Conservation (phyloP, 2,797 vertebrate species). For the Antrozous pallidus region DNA sequence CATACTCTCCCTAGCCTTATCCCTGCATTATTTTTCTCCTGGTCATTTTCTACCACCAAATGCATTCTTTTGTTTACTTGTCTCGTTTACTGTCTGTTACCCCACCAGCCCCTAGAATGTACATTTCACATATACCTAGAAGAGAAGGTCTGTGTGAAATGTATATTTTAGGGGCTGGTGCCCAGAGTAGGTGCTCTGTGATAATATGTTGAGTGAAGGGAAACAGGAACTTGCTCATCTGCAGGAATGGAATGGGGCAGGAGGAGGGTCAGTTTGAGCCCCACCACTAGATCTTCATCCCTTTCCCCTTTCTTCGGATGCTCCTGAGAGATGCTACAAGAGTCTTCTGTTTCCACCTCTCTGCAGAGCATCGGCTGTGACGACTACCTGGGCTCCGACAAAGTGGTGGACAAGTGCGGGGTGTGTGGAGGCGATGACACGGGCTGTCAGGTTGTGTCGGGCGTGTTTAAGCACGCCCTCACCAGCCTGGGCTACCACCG, state of each 20-base stretch:
- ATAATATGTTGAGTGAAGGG: neutral
- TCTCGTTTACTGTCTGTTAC: neutral
- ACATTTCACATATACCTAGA: neutral
- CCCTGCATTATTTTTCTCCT: neutral
- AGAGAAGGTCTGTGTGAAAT: neutral
- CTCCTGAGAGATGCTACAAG: neutral
- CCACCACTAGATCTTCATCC: neutral
- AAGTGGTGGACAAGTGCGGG: constrained; percentile 94
- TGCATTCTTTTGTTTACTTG: neutral
- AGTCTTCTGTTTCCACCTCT: constrained; percentile 54
- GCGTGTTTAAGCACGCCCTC: constrained; percentile 92
- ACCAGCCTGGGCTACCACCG: constrained; percentile 96
- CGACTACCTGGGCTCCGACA: constrained; percentile 92
- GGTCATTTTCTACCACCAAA: neutral
- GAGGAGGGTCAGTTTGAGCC: neutral
- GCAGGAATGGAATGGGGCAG: neutral
- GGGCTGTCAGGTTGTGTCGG: constrained; percentile 92
- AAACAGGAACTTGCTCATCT: neutral
- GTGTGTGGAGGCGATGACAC: constrained; percentile 95
- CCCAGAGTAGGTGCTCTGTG: neutral
- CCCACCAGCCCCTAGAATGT: neutral
- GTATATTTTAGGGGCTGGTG: too few species aligned
- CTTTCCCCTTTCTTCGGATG: neutral
- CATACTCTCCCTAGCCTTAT: neutral
- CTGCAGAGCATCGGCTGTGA: constrained; percentile 94